A percentile compares a stretch with the other conserved stretches of the same genome.
Evolutionary conservation across 2,888 invertebrate genomes (phyloP).

Genomic region (Blastobasis adustella): DNA sequence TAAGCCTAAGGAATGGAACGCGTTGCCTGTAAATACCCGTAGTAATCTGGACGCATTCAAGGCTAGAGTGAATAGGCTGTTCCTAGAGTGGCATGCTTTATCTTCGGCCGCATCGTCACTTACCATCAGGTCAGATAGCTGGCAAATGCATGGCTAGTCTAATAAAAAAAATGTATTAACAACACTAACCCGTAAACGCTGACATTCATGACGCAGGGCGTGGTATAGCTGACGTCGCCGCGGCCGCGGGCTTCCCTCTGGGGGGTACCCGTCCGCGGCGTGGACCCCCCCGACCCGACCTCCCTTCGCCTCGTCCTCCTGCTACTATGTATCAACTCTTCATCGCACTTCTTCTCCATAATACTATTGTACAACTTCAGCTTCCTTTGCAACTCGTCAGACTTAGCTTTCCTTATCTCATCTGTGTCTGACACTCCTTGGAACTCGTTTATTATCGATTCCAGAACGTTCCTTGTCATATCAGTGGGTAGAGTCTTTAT

Average conservation of each 20-base stretch:
- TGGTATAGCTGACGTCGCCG: slow-evolving; percentile 38
- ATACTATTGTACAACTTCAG: slow-evolving; percentile 81
- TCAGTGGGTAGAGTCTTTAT: slow-evolving; percentile 66
- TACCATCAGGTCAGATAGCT: no score
- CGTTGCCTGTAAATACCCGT: no score
- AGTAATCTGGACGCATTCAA: no score
- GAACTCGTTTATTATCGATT: slow-evolving; percentile 62
- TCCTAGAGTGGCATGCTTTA: no score
- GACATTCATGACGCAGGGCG: slow-evolving; percentile 49
- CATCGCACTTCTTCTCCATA: slow-evolving; percentile 82
- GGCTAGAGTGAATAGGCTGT: no score
- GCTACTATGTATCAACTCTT: slow-evolving; percentile 78
- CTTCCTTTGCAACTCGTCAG: slow-evolving; percentile 60
- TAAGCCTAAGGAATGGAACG: no score
- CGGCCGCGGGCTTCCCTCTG: slow-evolving; percentile 14
- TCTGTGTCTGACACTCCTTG: slow-evolving; percentile 48
- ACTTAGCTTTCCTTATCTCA: slow-evolving; percentile 40
- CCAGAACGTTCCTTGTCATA: slow-evolving; percentile 53
- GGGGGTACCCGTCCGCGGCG: slow-evolving; percentile 42
- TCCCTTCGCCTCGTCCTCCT: slow-evolving; percentile 49
- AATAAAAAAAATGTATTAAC: slow-evolving; percentile 21
- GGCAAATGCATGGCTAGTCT: no score
- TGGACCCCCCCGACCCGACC: slow-evolving; percentile 35
- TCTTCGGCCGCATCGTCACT: no score
- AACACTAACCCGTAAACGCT: slow-evolving; percentile 41